phyloP scores from a whole-genome alignment of 2,888 invertebrate species.

The Cryptophagus acutangulus region DNA sequence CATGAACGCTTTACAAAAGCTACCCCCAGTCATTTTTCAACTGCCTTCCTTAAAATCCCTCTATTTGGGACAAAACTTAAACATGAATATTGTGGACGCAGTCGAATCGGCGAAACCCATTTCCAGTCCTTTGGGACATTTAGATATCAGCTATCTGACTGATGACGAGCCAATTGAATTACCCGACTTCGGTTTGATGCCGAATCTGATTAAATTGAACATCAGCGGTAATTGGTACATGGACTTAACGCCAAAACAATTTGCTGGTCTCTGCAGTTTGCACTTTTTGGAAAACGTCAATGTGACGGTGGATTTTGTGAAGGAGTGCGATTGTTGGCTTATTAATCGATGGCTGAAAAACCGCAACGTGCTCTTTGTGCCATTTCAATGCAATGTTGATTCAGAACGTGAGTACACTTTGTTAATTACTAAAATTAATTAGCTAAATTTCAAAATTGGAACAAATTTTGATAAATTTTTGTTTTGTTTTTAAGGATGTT shows the following conservation, averaged over 20 bases:
- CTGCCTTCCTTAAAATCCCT: constrained; percentile 40
- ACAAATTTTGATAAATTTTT: constrained; percentile 8
- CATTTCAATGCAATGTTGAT: constrained; percentile 31
- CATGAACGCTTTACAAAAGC: constrained; percentile 33
- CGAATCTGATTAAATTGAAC: constrained; percentile 37
- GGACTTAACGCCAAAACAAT: constrained; percentile 32
- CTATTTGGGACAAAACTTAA: constrained; percentile 41
- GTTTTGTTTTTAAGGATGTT: constrained; percentile 17
- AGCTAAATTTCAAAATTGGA: background rate
- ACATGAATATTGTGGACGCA: constrained; percentile 39
- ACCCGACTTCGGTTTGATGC: constrained; percentile 38
- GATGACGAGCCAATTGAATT: constrained; percentile 30
- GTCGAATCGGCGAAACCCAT: constrained; percentile 38
- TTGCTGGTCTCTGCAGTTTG: constrained; percentile 43
- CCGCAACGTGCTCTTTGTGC: constrained; percentile 33
- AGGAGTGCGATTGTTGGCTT: constrained; percentile 41
- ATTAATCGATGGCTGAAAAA: constrained; percentile 38
- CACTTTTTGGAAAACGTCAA: constrained; percentile 35
- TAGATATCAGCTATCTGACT: constrained; percentile 40
- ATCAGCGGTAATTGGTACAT: constrained; percentile 38
- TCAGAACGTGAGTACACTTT: too few species aligned
- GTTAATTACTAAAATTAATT: constrained; percentile 21
- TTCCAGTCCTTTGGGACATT: constrained; percentile 36
- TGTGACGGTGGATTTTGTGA: constrained; percentile 33
- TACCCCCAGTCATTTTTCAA: constrained; percentile 40